Evolutionary conservation across 1,140 invertebrate species (phyloP).

Genomic region (Conus ventricosus): DNA sequence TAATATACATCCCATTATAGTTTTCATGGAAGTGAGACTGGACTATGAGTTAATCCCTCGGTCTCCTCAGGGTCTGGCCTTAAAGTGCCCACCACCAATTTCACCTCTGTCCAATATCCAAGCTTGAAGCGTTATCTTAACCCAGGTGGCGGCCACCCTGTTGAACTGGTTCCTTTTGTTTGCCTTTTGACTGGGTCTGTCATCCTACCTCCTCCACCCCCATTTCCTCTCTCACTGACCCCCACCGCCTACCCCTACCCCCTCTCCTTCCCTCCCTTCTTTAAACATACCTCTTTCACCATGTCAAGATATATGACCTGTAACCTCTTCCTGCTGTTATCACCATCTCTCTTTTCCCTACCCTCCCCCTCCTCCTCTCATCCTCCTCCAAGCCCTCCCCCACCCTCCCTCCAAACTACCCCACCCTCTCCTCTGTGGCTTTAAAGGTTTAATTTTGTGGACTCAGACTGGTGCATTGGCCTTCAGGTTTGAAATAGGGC

Average conservation of each 20-base stretch:
- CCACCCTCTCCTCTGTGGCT: not conserved
- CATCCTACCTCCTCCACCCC: not conserved
- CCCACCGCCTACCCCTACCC: not conserved
- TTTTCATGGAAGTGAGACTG: too few species aligned
- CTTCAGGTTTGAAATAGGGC: not conserved
- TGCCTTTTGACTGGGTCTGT: not conserved
- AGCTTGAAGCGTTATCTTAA: not conserved
- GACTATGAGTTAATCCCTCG: too few species aligned
- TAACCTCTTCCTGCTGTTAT: not conserved
- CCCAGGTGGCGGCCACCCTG: not conserved
- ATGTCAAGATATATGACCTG: not conserved
- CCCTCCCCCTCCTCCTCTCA: not conserved
- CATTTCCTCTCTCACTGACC: not conserved
- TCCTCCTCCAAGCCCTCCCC: not conserved
- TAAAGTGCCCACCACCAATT: too few species aligned
- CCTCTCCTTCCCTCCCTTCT: not conserved
- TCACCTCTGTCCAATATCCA: not conserved
- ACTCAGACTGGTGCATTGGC: not conserved
- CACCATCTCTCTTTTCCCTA: not conserved
- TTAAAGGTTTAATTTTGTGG: not conserved
- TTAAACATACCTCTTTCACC: not conserved
- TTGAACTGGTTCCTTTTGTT: not conserved
- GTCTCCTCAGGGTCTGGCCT: too few species aligned
- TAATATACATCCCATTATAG: too few species aligned
- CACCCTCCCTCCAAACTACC: not conserved